Conservation (phyloP, 2,888 invertebrate genomes). For the Sarcophaga rosellei region DNA sequence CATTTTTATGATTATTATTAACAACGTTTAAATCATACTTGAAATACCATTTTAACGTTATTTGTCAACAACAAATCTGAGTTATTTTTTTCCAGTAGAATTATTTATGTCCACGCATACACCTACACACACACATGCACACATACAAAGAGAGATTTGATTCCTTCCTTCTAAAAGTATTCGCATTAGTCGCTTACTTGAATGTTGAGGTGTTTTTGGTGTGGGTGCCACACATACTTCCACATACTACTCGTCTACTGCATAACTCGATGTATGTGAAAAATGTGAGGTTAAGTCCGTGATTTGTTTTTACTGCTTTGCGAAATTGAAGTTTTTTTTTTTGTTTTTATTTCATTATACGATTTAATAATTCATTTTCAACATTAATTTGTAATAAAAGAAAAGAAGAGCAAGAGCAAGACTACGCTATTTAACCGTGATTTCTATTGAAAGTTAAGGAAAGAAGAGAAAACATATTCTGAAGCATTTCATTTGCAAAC, state of each 20-base stretch:
- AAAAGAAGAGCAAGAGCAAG: not conserved
- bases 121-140: not conserved
- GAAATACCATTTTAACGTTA: slow-evolving; percentile 56
- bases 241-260: not conserved
- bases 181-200: not conserved
- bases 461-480: no score
- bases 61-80: slow-evolving; percentile 60
- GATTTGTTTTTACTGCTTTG: not conserved
- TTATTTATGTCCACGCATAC: not conserved
- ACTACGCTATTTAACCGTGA: no score
- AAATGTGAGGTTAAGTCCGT: slow-evolving; percentile 1
- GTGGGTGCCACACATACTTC: not conserved
- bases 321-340: not conserved
- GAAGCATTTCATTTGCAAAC: no score
- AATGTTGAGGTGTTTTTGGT: not conserved
- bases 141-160: no score
- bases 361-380: not conserved
- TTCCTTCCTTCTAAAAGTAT: no score
- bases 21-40: slow-evolving; percentile 62
- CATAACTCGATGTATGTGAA: not conserved
- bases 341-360: not conserved
- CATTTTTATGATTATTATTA: slow-evolving; percentile 33
- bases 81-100: slow-evolving; percentile 12
- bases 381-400: not conserved
- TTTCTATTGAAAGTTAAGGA: no score